Evolutionary conservation across 1,140 invertebrate genomes (phyloP), one percentile per base, ranked within the genome.

Genomic region (Drosophila busckii): DNA sequence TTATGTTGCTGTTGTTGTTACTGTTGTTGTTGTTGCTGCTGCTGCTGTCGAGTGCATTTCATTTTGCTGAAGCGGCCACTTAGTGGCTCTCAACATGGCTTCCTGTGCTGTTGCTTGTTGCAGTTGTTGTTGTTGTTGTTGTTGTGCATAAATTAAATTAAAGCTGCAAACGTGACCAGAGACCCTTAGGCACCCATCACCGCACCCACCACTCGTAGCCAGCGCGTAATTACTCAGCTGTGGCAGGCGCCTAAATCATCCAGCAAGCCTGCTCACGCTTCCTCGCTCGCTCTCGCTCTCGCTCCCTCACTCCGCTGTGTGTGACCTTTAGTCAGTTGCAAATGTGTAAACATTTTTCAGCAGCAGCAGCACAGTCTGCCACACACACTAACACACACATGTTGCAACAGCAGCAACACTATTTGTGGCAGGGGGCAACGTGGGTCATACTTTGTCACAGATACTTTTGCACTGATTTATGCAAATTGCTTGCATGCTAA

Each of bases 281-380:
- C 12, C 10, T 8, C 10, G n/a, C 7, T 13, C 4, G 29, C 7
- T n/a, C 10, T n/a, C 32, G 2, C 2, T 4, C 17, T 7, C 3
- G 19, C 22, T 9, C n/a, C 28, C 25, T 5, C n/a, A n/a, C n/a
- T n/a, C n/a, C n/a, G n/a, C n/a, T n/a, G n/a, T n/a, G 28, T 28
- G 53, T 82, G 73, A 80, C 73, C 73, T 80, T 82, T 69, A 82
- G 73, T 73, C 73, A 61, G 59, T 80, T 82, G 75, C 75, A 80
- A 82, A 80, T 80, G 73, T 82, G 73, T 82, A 80, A 80, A 80
- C 73, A 80, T 80, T 80, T 80, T 82, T 80, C 75, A 70, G 42
- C 50, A 42, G 26, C 15, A 10, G 23, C 34, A 19, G 19, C 40
- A n/a, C n/a, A n/a, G n/a, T n/a, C n/a, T n/a, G n/a, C 5, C 22